Evolutionary conservation across 2,888 invertebrate species (phyloP).

Genomic region (Cremastobaeus sp.): DNA sequence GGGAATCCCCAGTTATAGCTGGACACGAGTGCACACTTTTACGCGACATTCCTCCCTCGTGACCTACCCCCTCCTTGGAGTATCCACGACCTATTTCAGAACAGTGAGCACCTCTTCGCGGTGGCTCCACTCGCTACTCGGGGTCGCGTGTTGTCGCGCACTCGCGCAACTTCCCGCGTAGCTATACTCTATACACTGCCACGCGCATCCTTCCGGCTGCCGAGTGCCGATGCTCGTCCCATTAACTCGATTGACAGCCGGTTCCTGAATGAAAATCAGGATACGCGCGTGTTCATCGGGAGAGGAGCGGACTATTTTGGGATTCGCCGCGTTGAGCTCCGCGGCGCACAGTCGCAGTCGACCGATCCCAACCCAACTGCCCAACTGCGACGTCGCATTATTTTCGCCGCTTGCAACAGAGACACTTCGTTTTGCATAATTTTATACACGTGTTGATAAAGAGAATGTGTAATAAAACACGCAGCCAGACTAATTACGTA

Average conservation of each 20-base stretch:
- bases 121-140: too few species aligned
- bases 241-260: slow-evolving; percentile 51
- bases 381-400: slow-evolving; percentile 28
- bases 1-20: slow-evolving; percentile 10
- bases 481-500: too few species aligned
- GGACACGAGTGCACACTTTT: slow-evolving; percentile 17
- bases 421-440: slow-evolving; percentile 20
- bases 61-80: slow-evolving; percentile 11
- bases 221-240: slow-evolving; percentile 49
- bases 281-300: slow-evolving; percentile 43
- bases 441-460: neutral
- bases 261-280: slow-evolving; percentile 57
- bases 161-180: slow-evolving; percentile 11
- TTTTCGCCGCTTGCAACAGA: neutral
- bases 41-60: slow-evolving; percentile 3
- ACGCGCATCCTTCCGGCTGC: slow-evolving; percentile 34
- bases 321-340: slow-evolving; percentile 34
- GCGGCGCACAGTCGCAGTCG: slow-evolving; percentile 16
- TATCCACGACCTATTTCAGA: slow-evolving; percentile 31
- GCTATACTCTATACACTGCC: slow-evolving; percentile 7
- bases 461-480: neutral
- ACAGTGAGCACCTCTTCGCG: slow-evolving; percentile 10
- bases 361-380: too few species aligned
- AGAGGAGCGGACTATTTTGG: slow-evolving; percentile 32
- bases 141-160: slow-evolving; percentile 4